A percentile compares a stretch with the other conserved stretches of the same genome.
phyloP scores from a whole-genome alignment of 2,113 vertebrate species.

The Dipodomys spectabilis region DNA sequence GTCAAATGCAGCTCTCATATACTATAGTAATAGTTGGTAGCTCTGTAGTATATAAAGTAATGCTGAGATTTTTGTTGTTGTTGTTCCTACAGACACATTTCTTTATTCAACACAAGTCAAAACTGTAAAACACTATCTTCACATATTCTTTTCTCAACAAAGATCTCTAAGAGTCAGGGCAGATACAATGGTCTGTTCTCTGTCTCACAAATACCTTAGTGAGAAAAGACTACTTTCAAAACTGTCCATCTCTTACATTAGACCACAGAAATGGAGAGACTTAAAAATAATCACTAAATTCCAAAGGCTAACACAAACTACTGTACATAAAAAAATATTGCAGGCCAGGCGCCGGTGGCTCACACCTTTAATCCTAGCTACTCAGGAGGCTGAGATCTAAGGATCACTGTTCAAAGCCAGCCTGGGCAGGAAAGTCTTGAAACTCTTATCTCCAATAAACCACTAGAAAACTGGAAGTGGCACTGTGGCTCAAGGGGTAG shows the following conservation, averaged over 20 bases:
- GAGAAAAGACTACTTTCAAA: slow-evolving; percentile 66
- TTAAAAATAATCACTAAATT: slow-evolving; percentile 64
- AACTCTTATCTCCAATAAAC: no score
- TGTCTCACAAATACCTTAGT: slow-evolving; percentile 48
- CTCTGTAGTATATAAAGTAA: slow-evolving; percentile 54
- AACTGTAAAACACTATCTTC: slow-evolving; percentile 36
- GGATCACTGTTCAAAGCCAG: no score
- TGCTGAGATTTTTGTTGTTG: slow-evolving; percentile 17
- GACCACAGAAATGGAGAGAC: slow-evolving; percentile 19
- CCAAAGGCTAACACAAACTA: slow-evolving; percentile 57
- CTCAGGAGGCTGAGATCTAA: no score
- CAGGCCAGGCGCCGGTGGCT: no score
- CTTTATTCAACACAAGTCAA: slow-evolving; percentile 60
- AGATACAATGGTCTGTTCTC: slow-evolving; percentile 44
- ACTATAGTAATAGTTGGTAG: slow-evolving; percentile 48
- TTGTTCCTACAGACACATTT: slow-evolving; percentile 31
- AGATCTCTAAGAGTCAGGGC: slow-evolving; percentile 3
- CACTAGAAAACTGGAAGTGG: no score
- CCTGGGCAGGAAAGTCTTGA: no score
- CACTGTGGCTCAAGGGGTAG: no score
- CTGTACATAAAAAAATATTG: slow-evolving; percentile 36
- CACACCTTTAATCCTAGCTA: no score
- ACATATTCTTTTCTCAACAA: slow-evolving; percentile 53
- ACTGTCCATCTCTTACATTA: slow-evolving; percentile 51
- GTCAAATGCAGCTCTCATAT: slow-evolving; percentile 54